Base-by-base conservation (phyloP, 2,888 invertebrate species). In the Nemapogon koenigi region DNA sequence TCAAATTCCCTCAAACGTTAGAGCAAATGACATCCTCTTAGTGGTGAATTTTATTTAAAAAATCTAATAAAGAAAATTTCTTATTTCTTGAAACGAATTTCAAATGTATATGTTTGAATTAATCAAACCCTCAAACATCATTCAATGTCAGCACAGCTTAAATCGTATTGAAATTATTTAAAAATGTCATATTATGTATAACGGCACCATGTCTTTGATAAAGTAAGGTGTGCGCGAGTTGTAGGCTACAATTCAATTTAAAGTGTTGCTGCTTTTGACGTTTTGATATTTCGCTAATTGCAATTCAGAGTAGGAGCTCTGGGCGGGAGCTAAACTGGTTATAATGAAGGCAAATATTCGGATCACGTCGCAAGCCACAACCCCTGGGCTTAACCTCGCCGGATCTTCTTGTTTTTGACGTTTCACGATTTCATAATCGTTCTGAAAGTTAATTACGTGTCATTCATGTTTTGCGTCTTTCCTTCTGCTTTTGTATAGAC, bases 371-470 rank as follows among this genome's bases (percentile, higher is more conserved):
- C 50, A 47, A 16, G 35, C 11, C 26, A 16, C 35, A 52, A 57
- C 63, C 60, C 53, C 49, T 58, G 60, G 63, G 48, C n/a, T 62
- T 55, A 55, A 56, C 55, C 61, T 57, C 56, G 49, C 41, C 51
- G 55, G 60, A 62, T 67, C 61, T 61, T 57, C 58, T 66, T 70
- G 59, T 65, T 69, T 66, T 65, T 66, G 65, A 66, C 61, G 53
- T 62, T 57, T 61, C 59, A 54, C 53, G 55, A 53, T 57, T 53
- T 54, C 51, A 49, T 51, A 59, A 60, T 54, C 49, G 49, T 42
- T 41, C 37, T 11, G 26, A 26, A 37, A 37, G 37, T 37, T 28
- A 28, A 37, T 37, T 37, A 28, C 28, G 37, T 13, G 27, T 27
- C 37, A 37, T 27, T 37, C 37, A 37, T 16, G 16, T 31, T 31